Conservation (phyloP, 2,888 invertebrate genomes). For the Schizaphis graminum region DNA sequence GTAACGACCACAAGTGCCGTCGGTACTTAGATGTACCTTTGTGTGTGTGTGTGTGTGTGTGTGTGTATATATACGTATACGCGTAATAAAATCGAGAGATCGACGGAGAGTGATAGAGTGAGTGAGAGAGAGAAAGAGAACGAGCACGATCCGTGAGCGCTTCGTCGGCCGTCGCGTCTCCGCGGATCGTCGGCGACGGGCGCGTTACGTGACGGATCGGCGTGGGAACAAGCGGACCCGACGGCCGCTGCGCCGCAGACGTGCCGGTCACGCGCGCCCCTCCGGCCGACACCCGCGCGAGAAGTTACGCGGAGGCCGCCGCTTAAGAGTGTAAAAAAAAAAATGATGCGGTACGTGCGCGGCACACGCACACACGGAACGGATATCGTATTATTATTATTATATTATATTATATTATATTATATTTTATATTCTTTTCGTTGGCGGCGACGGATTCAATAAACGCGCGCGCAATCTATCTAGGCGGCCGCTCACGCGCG, state of each 20-base stretch:
- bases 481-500: slow-evolving; percentile 31
- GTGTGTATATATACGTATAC: too few species aligned
- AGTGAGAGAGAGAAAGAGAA: neutral
- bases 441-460: neutral
- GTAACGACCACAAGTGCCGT: neutral
- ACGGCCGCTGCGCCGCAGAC: slow-evolving; percentile 4
- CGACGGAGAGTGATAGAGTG: neutral
- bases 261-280: slow-evolving; percentile 60
- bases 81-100: too few species aligned
- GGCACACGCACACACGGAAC: slow-evolving; percentile 4
- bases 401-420: neutral
- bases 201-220: slow-evolving; percentile 60
- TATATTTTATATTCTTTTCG: neutral
- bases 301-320: slow-evolving; percentile 17
- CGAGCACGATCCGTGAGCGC: neutral
- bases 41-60: neutral
- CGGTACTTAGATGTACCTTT: neutral
- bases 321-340: neutral
- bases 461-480: slow-evolving; percentile 7
- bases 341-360: neutral
- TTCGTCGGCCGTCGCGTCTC: neutral
- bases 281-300: slow-evolving; percentile 32
- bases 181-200: slow-evolving; percentile 26
- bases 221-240: slow-evolving; percentile 59
- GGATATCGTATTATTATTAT: neutral